phyloP scores from a whole-genome alignment of 2,888 invertebrate genomes.

The Diarsia brunnea region DNA sequence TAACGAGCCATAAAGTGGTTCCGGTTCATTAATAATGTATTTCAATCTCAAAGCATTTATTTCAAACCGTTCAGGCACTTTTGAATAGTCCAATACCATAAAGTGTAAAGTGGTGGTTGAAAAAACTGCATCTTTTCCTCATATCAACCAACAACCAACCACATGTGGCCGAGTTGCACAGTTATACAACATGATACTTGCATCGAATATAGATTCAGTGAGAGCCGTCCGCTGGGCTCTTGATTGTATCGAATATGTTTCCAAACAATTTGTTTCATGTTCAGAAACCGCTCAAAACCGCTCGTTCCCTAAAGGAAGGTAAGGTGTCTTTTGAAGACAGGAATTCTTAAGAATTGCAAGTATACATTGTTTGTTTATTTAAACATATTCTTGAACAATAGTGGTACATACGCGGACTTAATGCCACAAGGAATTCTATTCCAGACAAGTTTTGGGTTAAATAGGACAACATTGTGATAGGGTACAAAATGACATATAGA shows the following conservation, averaged over 20 bases:
- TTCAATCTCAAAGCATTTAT: background rate
- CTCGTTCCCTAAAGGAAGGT: background rate
- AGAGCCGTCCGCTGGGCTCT: constrained; percentile 42
- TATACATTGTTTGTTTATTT: background rate
- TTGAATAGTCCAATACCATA: background rate
- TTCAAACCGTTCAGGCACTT: background rate
- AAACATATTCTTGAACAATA: no score
- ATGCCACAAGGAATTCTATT: no score
- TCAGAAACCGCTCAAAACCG: constrained; percentile 23
- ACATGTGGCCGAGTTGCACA: constrained; percentile 22
- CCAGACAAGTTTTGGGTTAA: no score
- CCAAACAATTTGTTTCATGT: constrained; percentile 30
- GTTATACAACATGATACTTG: constrained; percentile 56
- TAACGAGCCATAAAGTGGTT: background rate
- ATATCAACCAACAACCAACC: constrained; percentile 4
- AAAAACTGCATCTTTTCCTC: constrained; percentile 27
- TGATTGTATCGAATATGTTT: constrained; percentile 31
- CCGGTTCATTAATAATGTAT: background rate
- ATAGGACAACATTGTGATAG: no score
- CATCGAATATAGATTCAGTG: constrained; percentile 59
- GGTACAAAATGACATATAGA: no score
- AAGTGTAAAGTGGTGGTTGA: background rate
- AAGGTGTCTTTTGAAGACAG: background rate
- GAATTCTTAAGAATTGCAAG: background rate
- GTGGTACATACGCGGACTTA: no score